Conservation (phyloP, 2,113 vertebrate genomes). For the Corydoras maculifer region DNA sequence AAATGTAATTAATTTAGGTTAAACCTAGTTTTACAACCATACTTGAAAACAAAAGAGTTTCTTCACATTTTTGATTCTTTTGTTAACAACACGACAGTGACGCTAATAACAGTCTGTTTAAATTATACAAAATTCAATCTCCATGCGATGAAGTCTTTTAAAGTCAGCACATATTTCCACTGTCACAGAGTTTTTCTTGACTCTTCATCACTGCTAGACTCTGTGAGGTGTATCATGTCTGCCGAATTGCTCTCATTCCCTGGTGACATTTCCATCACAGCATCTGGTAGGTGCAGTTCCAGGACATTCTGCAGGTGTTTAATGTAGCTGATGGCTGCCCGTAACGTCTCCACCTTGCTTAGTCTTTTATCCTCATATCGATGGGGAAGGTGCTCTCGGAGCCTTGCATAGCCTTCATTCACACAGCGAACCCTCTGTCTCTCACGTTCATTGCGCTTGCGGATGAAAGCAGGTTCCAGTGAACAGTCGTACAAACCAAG, state of each 20-base stretch:
- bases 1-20: too few species aligned
- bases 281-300: slow-evolving; percentile 55
- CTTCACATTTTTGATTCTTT: background rate
- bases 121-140: slow-evolving; percentile 47
- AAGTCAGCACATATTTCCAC: slow-evolving; percentile 49
- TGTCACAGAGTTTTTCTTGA: slow-evolving; percentile 69
- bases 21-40: too few species aligned
- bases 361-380: slow-evolving; percentile 79
- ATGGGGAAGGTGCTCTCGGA: slow-evolving; percentile 79
- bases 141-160: slow-evolving; percentile 41
- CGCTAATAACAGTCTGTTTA: slow-evolving; percentile 41
- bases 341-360: slow-evolving; percentile 89
- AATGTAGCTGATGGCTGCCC: slow-evolving; percentile 86
- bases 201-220: slow-evolving; percentile 75
- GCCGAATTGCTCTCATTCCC: slow-evolving; percentile 26
- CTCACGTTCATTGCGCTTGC: slow-evolving; percentile 85
- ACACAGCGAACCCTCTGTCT: slow-evolving; percentile 86
- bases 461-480: slow-evolving; percentile 81
- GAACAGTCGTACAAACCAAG: slow-evolving; percentile 67
- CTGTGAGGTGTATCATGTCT: slow-evolving; percentile 42
- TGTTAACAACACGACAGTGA: slow-evolving; percentile 1
- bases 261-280: slow-evolving; percentile 20
- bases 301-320: slow-evolving; percentile 80
- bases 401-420: slow-evolving; percentile 84
- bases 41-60: background rate